Base-by-base conservation (phyloP, 2,888 invertebrate genomes). In the Loripinus fragilis region DNA sequence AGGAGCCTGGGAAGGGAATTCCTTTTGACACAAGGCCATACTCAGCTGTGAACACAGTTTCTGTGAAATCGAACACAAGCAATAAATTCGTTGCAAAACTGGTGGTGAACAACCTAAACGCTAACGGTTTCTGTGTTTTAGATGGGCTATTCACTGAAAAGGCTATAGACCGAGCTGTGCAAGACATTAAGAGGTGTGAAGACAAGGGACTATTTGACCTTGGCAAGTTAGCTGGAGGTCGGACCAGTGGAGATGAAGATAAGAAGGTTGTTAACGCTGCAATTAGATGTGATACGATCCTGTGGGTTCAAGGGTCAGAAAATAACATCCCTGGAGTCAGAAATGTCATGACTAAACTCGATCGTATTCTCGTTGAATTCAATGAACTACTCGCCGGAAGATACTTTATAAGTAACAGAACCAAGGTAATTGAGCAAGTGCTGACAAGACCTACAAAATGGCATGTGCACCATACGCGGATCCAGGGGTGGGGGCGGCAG, bases 221-320 rank as follows among this genome's bases (percentile, higher is more conserved):
- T 33, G 86, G 86, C 0, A 71, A 76, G 23, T 69, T 86, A 30
- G 78, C 76, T 23, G 86, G 86, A 38, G 86, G 86, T 0, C 60
- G 76, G 23, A 85, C 84, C n/a, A 80, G 85, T 78, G 76, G 72
- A 2, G 69, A 80, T 12, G 74, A 79, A 12, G 71, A 80, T 20
- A 55, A 76, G 45, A 81, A 85, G 80, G 84, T 84, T 17, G 76
- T 78, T 8, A 81, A 83, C 38, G 30, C 75, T 20, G 67, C 69
- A 2, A 97, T 98, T 90, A 95, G 98, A 28, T 97, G 98, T 88
- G 98, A 98, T 94, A 96, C 97, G 92, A 98, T 98, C 88, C 96
- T 96, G 71, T 98, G 98, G 98, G 95, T 98, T 8, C 97, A 97
- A 97, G 87, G 87, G 20, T 72, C 69, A 33, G 87, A 85, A 65